A percentile compares a stretch with the other conserved stretches of the same genome.
phyloP scores from a whole-genome alignment of 1,140 invertebrate species.

The Lysiphlebus fabarum region DNA sequence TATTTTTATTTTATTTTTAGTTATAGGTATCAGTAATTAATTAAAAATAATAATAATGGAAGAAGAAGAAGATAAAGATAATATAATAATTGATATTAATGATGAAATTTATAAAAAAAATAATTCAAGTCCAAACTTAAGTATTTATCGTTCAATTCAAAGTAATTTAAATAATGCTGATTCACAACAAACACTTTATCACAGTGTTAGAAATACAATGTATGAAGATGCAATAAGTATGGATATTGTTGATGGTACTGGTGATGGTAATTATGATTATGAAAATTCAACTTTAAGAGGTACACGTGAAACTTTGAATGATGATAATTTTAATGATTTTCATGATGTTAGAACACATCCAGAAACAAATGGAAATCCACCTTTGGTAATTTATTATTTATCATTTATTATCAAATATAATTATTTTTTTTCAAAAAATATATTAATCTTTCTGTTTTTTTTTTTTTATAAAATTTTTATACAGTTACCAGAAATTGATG shows the following conservation, averaged over 20 bases:
- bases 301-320: slow-evolving; percentile 32
- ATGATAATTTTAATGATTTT: slow-evolving; percentile 34
- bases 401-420: too few species aligned
- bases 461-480: too few species aligned
- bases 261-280: slow-evolving; percentile 24
- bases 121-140: slow-evolving; percentile 21
- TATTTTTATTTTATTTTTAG: neutral
- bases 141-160: slow-evolving; percentile 31
- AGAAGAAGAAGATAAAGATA: slow-evolving; percentile 33
- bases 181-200: slow-evolving; percentile 36
- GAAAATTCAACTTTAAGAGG: slow-evolving; percentile 28
- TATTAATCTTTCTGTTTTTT: too few species aligned
- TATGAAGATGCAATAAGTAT: slow-evolving; percentile 34
- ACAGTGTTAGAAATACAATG: slow-evolving; percentile 33
- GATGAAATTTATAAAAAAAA: slow-evolving; percentile 9
- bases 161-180: slow-evolving; percentile 28
- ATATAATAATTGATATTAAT: neutral
- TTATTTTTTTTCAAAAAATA: too few species aligned
- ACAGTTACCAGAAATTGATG: slow-evolving; percentile 11
- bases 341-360: slow-evolving; percentile 25
- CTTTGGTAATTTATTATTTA: slow-evolving; percentile 27
- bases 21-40: neutral
- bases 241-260: slow-evolving; percentile 17
- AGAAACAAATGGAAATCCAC: slow-evolving; percentile 24
- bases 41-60: slow-evolving; percentile 32